A percentile compares a stretch with the other conserved stretches of the same genome.
phyloP scores from a whole-genome alignment of 2,797 vertebrate genomes.

The Furcifer pardalis region DNA sequence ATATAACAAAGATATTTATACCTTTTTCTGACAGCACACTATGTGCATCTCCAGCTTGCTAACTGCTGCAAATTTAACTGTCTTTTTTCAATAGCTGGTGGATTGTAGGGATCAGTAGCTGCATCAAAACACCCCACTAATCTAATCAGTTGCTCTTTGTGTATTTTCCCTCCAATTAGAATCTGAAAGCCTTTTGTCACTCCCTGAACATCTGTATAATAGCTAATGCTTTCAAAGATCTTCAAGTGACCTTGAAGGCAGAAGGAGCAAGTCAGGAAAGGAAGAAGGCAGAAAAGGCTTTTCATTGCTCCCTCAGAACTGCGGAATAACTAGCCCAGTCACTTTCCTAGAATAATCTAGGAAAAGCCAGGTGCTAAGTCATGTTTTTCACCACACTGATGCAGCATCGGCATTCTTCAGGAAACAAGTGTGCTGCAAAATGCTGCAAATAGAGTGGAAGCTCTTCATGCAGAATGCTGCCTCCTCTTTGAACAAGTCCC shows the following conservation, averaged over 20 bases:
- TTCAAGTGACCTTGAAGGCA: slow-evolving; percentile 47
- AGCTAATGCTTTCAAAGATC: slow-evolving; percentile 28
- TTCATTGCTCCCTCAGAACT: slow-evolving; percentile 24
- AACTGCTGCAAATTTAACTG: neutral
- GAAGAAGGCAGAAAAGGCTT: slow-evolving; percentile 16
- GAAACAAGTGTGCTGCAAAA: neutral
- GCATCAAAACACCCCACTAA: neutral
- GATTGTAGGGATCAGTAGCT: neutral
- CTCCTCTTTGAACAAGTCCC: too few relatives aligned
- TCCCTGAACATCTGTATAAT: neutral
- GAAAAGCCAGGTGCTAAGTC: neutral
- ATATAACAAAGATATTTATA: neutral
- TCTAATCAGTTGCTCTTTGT: neutral
- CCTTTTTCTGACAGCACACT: neutral
- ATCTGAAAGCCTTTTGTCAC: neutral
- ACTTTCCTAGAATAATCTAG: slow-evolving; percentile 8
- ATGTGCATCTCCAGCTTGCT: neutral
- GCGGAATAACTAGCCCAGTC: slow-evolving; percentile 13
- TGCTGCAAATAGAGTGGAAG: neutral
- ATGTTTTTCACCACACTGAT: neutral
- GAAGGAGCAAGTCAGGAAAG: slow-evolving; percentile 24
- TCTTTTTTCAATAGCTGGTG: neutral
- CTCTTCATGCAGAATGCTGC: neutral
- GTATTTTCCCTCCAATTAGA: neutral
- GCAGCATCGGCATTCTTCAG: neutral